Evolutionary conservation across 1,140 invertebrate genomes (phyloP), one percentile per base, ranked within the genome.

Genomic region (Cherax destructor): DNA sequence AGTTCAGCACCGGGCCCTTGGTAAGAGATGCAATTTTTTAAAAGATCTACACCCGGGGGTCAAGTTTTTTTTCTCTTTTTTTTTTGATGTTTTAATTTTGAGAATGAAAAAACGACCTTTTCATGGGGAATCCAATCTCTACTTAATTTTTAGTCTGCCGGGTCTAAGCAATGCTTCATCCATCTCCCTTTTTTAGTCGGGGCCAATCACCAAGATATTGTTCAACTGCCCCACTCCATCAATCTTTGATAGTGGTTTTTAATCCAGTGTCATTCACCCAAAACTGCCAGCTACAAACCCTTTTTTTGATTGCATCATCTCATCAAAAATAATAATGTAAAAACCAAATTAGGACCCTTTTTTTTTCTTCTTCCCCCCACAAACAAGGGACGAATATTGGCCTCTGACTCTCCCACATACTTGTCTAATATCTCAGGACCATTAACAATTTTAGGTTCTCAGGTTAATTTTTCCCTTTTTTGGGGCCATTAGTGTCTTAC

Each of bases 351-450:
- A 99, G 0, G 98, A 97, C 1, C 97, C 98, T 94, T 97, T 96
- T 96, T 97, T 94, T 94, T 99, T 99, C 94, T 99, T 98, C 95
- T 99, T 99, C 92, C 99, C 99, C 95, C 99, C 99, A 21, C 99
- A 95, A 99, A 99, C 65, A 99, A 95, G 89, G 98, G 96, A 86
- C 99, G 95, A 92, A 99, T 96, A 95, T 99, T 99, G 13, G 99
- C 99, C 95, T 99, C 99, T 86, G 98, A 99, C 95, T 99, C 99
- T 91, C 99, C 99, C n/a, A 99, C 99, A 95, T 99, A 99, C 95
- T 99, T 99, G 95, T 99, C 99, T 92, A 99, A 95, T 94, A 99
- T 99, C 94, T 99, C 98, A 0, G 99, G 99, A n/a, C 99, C 99
- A 94, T 99, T 99, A 0, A 99, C 99, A 94, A 99, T 99, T 95